Conservation (phyloP, 2,113 vertebrate species). For the Vicugna pacos region DNA sequence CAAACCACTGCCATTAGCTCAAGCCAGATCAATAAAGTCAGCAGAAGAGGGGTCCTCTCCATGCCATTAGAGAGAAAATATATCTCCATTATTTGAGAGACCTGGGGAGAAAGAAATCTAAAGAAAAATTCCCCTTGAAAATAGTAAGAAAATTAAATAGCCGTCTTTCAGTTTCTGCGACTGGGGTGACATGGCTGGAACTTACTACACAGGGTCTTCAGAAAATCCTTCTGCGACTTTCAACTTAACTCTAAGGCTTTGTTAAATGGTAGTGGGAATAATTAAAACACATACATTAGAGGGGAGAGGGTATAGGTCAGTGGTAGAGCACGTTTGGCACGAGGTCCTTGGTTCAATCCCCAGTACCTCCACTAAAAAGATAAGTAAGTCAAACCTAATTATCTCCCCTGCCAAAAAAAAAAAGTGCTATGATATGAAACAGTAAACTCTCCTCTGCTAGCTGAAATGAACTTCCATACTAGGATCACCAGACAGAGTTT, state of each 20-base stretch:
- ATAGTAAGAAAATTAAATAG: constrained; percentile 58
- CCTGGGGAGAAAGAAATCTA: constrained; percentile 29
- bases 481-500: background rate
- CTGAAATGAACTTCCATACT: background rate
- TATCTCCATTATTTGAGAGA: constrained; percentile 39
- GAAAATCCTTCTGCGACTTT: background rate
- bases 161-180: constrained; percentile 37
- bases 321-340: too few species aligned
- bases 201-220: background rate
- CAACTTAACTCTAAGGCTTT: constrained; percentile 35
- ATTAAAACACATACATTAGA: background rate
- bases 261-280: background rate
- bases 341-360: too few species aligned
- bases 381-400: too few species aligned
- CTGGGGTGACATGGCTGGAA: background rate
- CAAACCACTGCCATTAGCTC: constrained; percentile 52
- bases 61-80: constrained; percentile 29
- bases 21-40: constrained; percentile 49
- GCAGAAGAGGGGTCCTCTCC: background rate
- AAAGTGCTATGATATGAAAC: background rate
- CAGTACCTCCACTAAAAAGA: too few species aligned
- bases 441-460: background rate
- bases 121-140: background rate
- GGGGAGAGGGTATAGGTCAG: too few species aligned
- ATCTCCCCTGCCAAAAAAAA: too few species aligned